A percentile compares a stretch with the other conserved stretches of the same genome.
Evolutionary conservation across 2,888 invertebrate genomes (phyloP).

Genomic region (Lathronympha strigana): DNA sequence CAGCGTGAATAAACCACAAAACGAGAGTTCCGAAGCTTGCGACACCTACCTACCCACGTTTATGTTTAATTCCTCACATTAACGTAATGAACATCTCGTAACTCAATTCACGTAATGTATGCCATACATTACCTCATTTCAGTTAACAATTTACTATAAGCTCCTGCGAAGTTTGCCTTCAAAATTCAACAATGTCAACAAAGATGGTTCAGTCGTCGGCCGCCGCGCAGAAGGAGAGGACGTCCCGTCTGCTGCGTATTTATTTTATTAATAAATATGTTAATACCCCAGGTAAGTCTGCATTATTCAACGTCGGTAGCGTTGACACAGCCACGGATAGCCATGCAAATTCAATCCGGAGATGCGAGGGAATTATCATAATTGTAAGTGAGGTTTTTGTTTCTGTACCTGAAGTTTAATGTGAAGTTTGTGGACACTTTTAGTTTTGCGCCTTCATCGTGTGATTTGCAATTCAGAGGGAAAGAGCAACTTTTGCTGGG

Average conservation of each 20-base stretch:
- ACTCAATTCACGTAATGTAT: constrained; percentile 82
- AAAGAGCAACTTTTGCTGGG: constrained; percentile 77
- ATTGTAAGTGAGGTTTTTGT: constrained; percentile 83
- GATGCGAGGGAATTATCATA: constrained; percentile 82
- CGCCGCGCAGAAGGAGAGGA: constrained; percentile 60
- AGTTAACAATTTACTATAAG: constrained; percentile 73
- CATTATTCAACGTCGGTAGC: constrained; percentile 82
- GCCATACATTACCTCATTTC: constrained; percentile 78
- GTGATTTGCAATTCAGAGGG: constrained; percentile 82
- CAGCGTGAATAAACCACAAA: constrained; percentile 6
- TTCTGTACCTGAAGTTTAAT: constrained; percentile 83
- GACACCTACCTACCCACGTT: constrained; percentile 49
- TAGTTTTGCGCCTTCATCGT: constrained; percentile 82
- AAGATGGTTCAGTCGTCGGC: constrained; percentile 58
- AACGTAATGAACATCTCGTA: constrained; percentile 77
- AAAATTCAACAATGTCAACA: constrained; percentile 68
- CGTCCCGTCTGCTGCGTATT: constrained; percentile 67
- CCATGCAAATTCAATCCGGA: constrained; percentile 83
- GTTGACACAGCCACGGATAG: constrained; percentile 83
- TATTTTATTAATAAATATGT: constrained; percentile 85
- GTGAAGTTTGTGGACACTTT: constrained; percentile 83
- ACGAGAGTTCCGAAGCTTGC: constrained; percentile 10
- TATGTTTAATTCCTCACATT: constrained; percentile 76
- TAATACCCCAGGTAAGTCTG: constrained; percentile 81
- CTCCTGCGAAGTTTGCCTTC: constrained; percentile 65